phyloP scores from a whole-genome alignment of 1,140 invertebrate genomes.

The Cydia splendana region DNA sequence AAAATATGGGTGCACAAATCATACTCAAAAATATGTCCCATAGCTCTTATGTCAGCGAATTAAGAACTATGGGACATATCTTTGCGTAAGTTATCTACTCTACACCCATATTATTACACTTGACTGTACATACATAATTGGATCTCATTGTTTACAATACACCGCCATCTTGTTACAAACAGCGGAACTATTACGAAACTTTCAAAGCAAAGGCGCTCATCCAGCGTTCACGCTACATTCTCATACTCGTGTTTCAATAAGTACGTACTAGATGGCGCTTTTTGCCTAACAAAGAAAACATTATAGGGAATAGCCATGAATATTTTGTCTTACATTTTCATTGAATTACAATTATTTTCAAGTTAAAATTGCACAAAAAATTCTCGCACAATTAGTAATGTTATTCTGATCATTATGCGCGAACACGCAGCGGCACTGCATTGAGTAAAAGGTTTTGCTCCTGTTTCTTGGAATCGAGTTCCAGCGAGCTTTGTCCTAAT shows the following conservation, averaged over 20 bases:
- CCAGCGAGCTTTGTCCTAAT: conserved; percentile 6
- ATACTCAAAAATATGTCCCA: too few species aligned
- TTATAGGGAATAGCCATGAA: neutral
- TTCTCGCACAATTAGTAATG: neutral
- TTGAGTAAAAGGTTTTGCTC: conserved; percentile 16
- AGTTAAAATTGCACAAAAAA: neutral
- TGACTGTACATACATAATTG: neutral
- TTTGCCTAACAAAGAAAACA: neutral
- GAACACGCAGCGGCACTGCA: conserved; percentile 12
- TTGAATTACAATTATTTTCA: neutral
- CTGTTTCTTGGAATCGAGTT: conserved; percentile 13
- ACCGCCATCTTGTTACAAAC: neutral
- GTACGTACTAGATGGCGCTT: neutral
- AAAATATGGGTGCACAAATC: too few species aligned
- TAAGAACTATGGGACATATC: too few species aligned
- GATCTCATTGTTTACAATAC: neutral
- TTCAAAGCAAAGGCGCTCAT: neutral
- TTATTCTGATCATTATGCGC: conserved; percentile 14
- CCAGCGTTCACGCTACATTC: neutral
- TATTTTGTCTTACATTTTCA: conserved; percentile 14
- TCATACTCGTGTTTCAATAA: neutral
- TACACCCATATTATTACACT: too few species aligned
- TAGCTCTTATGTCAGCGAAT: too few species aligned
- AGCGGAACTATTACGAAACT: neutral
- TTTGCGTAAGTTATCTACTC: too few species aligned